Evolutionary conservation across 2,888 invertebrate species (phyloP), one percentile per base, ranked within the genome.

Genomic region (Tachystola acroxantha): DNA sequence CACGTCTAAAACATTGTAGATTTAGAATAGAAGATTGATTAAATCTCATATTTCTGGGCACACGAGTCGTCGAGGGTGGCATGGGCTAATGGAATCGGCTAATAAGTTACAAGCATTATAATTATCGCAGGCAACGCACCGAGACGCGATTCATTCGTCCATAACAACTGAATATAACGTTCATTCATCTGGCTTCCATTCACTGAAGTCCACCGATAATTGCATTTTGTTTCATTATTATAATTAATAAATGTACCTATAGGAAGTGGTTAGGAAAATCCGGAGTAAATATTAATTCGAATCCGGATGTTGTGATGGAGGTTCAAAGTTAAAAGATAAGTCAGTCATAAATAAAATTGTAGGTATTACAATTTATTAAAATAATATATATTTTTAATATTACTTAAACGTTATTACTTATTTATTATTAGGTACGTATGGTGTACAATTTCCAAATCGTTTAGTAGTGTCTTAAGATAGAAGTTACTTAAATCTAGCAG

Each of bases 51-150:
- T n/a, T n/a, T n/a, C n/a, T n/a, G n/a, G n/a, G n/a, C n/a, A n/a
- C n/a, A n/a, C n/a, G n/a, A n/a, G n/a, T n/a, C n/a, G n/a, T n/a
- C n/a, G n/a, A n/a, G n/a, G n/a, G 47, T 48, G 43, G 45, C 33
- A 35, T 11, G 27, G 13, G 25, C 29, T 39, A 34, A 24, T 30
- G 26, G 10, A 20, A 28, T 25, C 36, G 33, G 40, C 32, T 40
- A 43, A 37, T 45, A 46, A 36, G 41, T 42, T 16, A 16, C 16
- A 16, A 42, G 36, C 34, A 7, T 43, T 44, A 48, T 54, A 66
- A 71, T 71, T 61, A 69, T 40, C 19, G 40, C 32, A 45, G 27
- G 39, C 57, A 66, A 44, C 40, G 43, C 46, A 37, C 57, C 66
- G 61, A 32, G 53, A 50, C 67, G 53, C 35, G 28, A 39, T 39